Conservation (phyloP, 2,888 invertebrate genomes). For the Fissipunctia ypsillon region DNA sequence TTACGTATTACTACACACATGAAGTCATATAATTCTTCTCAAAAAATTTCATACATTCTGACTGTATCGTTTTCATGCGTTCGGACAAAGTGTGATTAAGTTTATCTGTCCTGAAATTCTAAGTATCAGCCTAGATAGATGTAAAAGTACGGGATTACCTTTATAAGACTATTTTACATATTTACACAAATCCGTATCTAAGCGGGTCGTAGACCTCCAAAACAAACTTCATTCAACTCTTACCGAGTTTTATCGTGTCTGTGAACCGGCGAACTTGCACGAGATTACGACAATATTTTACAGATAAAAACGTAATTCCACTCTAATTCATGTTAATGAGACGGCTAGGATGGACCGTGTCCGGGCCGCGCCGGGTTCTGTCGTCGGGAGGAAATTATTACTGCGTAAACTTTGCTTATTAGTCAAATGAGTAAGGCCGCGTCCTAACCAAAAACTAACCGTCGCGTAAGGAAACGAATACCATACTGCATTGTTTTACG, state of each 20-base stretch:
- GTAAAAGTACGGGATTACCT: neutral
- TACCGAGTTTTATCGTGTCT: slow-evolving; percentile 41
- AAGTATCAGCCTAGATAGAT: neutral
- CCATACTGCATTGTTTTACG: no score
- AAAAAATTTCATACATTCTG: neutral
- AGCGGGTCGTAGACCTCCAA: slow-evolving; percentile 33
- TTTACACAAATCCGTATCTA: neutral
- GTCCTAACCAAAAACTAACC: no score
- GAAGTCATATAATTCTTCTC: neutral
- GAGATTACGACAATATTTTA: slow-evolving; percentile 46
- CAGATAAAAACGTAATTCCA: slow-evolving; percentile 51
- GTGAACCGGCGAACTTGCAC: slow-evolving; percentile 44
- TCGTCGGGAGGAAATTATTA: slow-evolving; percentile 30
- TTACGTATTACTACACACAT: neutral
- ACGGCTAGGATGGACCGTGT: slow-evolving; percentile 11
- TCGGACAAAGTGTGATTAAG: neutral
- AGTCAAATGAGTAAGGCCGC: slow-evolving; percentile 30
- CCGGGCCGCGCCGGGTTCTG: slow-evolving; percentile 13
- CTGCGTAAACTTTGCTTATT: slow-evolving; percentile 35
- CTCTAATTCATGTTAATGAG: slow-evolving; percentile 59
- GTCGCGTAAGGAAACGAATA: no score
- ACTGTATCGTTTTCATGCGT: neutral
- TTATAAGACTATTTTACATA: neutral
- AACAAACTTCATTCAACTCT: slow-evolving; percentile 24
- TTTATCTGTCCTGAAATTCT: neutral